These are phyloP conservation scores for Tyrophagus putrescentiae DNA, from an alignment of 1,140 invertebrate species.

Conservation along the genomic window DNA sequence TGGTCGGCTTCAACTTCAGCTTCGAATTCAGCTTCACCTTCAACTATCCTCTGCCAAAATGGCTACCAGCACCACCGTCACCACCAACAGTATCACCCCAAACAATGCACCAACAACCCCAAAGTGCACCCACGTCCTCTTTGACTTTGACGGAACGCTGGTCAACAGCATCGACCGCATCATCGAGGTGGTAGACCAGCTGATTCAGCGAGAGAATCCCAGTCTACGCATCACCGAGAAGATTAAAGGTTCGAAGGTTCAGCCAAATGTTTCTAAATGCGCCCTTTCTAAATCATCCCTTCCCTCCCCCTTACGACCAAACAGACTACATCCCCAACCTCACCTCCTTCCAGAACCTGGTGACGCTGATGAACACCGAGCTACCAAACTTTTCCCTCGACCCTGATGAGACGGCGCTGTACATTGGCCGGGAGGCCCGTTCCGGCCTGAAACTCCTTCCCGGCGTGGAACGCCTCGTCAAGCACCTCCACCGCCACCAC, in stretches of 20 bases:
- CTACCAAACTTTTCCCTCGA: conserved; percentile 4
- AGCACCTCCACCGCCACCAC: conserved; percentile 15
- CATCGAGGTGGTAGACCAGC: not conserved
- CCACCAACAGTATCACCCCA: too few relatives aligned
- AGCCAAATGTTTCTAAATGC: too few relatives aligned
- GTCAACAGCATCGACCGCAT: conserved; percentile 7
- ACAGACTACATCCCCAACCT: conserved; percentile 2
- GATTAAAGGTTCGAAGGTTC: too few relatives aligned
- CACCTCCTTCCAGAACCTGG: not conserved
- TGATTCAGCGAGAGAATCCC: not conserved
- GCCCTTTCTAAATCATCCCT: too few relatives aligned
- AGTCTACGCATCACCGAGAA: not conserved
- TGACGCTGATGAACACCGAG: not conserved
- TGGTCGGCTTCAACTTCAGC: too few relatives aligned
- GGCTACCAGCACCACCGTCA: too few relatives aligned
- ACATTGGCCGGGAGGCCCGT: not conserved
- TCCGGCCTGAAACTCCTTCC: conserved; percentile 18
- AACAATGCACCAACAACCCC: too few relatives aligned
- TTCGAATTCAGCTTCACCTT: too few relatives aligned
- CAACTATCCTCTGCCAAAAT: too few relatives aligned
- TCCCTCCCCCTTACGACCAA: too few relatives aligned
- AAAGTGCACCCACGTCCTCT: conserved; percentile 24
- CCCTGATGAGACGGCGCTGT: not conserved
- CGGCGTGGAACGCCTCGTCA: conserved; percentile 16
- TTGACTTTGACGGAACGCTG: conserved; percentile 24